Base-by-base conservation (phyloP, 1,140 invertebrate genomes). In the Amyelois transitella region DNA sequence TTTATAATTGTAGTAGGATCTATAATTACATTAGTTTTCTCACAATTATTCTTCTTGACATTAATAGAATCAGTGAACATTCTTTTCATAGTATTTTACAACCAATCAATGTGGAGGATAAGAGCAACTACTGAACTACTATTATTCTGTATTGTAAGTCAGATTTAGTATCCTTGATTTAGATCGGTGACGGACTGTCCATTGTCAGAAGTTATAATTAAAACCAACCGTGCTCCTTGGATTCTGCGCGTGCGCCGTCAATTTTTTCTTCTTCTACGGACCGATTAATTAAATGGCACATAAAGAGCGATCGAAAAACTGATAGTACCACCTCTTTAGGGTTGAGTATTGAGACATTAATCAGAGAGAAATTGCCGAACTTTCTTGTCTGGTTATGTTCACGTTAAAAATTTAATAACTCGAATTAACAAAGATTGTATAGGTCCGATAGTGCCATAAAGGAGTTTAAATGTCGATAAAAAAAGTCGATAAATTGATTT, bases 201-300 rank as follows among this genome's bases (percentile, higher is more conserved):
- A 84, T 84, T 84, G 78, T 84, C 77, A 74, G 67, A 22, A 66
- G 60, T 74, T 84, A 84, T 76, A 80, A 81, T 72, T 77, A 84
- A 77, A 74, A 54, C 53, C 44, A 58, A 63, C 66, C 57, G 56
- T 67, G 65, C 49, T 61, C 57, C 60, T 49, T 51, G 66, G 56
- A 72, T 72, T 69, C 65, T 69, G 66, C 73, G 65, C 68, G 57
- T 60, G 73, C 69, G 62, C 32, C 19, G 14, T 56, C 55, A 20
- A 55, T 60, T 65, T 65, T 62, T 63, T 59, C 58, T 61, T 59
- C 44, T 47, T 19, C 62, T 52, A 28, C 25, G 7, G 51, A 17
- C 28, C 58, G 58, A 71, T 62, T 71, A 69, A 73, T 73, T 73
- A 73, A 70, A 73, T 67, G 54, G 67, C 65, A 65, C 62, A 58